Base-by-base conservation (phyloP, 2,797 vertebrate genomes). In the Anas capensis region DNA sequence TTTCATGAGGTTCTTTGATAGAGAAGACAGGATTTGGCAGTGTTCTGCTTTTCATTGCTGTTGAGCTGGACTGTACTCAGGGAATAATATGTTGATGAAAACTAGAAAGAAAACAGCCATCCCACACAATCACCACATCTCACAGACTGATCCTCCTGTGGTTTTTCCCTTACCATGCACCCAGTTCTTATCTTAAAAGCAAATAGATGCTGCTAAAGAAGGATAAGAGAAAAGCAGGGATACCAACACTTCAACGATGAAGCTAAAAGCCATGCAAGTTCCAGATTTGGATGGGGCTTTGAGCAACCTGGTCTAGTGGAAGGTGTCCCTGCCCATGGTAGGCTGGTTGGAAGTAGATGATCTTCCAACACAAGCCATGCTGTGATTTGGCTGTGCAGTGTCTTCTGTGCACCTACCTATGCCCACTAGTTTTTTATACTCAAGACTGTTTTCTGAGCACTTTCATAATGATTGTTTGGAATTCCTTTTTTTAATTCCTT, bases 51-150 rank as follows among this genome's bases (percentile, higher is more conserved):
- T 91, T 90, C 34, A n/a, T 27, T 88, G 84, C 40, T 89, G 14
- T 78, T 91, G 38, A 42, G 24, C 38, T 81, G 79, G n/a, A 65
- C 71, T 86, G 57, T 57, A 33, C 53, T 76, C 57, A 54, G 49
- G 40, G 70, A 90, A 49, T 82, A 94, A 87, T 6, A 70, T 14
- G 11, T 11, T 91, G 42, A 29, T 83, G 79, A 92, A 93, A 94
- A 81, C 8, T 19, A 36, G 48, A 71, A 78, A 75, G 81, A 75
- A 86, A 95, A 70, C 19, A 11, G 33, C 31, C 9, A 17, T 72
- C 76, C 79, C 29, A 68, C 48, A 78, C 53, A 86, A 40, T 51
- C 26, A 16, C 26, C 15, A 19, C 49, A 77, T 83, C 36, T 88
- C 18, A 4, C 54, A 51, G 40, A 27, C 57, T 36, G 53, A 76